Base-by-base conservation (phyloP, 2,797 vertebrate species). In the Okamejei kenojei region DNA sequence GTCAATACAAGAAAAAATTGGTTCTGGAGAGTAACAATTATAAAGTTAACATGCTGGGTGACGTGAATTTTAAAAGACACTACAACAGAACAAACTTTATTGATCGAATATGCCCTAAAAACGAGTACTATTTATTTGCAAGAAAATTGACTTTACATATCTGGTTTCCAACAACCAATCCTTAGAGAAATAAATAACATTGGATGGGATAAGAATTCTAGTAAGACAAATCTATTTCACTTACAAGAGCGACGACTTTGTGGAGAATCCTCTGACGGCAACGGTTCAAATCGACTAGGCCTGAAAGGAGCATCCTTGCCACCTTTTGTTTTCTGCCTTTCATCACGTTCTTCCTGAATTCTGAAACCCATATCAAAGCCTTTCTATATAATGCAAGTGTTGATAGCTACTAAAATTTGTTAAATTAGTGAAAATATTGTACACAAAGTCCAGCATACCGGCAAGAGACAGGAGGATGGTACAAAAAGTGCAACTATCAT, bases 321-420 rank as follows among this genome's bases (percentile, higher is more conserved):
- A 38, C 98, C 99, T 96, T 99, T 99, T 95, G 98, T 96, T 96
- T 98, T 98, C 96, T 99, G 99, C 84, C 99, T 96, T 94, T 99
- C 99, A 95, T 99, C 98, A 93, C 98, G 96, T 88, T 99, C 99
- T 95, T 99, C 99, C 94, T 99, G 99, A 95, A 99, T 99, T 96
- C 99, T 99, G 95, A 73, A 94, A 88, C 63, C 81, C 61, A 63
- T 88, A 68, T 35, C 29, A 29, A 88, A 88, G 7, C 15, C n/a
- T 68, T 88, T 35, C 68, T 10, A 23, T 68, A 84, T 13, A 5
- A 58, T 15, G 17, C 63, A 88, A 88, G 35, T 86, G 29, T 32
- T 86, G 29, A 29, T 65, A 32, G 19, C 68, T 71, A 23, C 71
- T 74, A 23, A 74, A 74, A 74, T 26, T 23, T 74, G 71, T 74